These are phyloP conservation scores for Spinibarbus caldwelli DNA, from an alignment of 2,797 vertebrate genomes.

Conservation along the genomic window DNA sequence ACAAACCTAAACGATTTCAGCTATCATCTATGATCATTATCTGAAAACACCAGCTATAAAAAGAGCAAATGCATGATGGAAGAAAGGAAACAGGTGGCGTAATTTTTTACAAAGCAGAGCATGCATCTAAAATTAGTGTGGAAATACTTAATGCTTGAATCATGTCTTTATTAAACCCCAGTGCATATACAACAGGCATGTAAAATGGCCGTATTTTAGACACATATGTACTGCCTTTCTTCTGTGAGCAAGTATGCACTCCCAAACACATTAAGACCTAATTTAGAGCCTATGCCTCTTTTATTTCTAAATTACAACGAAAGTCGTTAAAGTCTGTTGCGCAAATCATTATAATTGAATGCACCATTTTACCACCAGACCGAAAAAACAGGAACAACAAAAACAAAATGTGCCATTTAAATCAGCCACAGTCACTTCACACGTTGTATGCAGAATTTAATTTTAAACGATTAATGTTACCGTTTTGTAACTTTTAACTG, in stretches of 20 bases:
- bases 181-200: background rate
- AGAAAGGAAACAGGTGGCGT: conserved; percentile 20
- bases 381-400: conserved; percentile 19
- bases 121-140: background rate
- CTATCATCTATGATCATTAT: conserved; percentile 10
- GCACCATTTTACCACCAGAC: conserved; percentile 36
- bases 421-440: conserved; percentile 4
- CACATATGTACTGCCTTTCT: background rate
- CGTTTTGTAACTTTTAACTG: conserved; percentile 5
- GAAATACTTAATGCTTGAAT: conserved; percentile 21
- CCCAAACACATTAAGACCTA: conserved; percentile 39
- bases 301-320: conserved; percentile 47
- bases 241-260: conserved; percentile 16
- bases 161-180: background rate
- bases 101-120: background rate
- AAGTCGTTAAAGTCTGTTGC: conserved; percentile 38
- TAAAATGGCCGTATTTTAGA: background rate
- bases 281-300: conserved; percentile 29
- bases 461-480: conserved; percentile 14
- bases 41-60: background rate
- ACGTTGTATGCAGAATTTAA: conserved; percentile 24
- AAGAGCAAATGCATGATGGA: background rate
- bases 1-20: background rate
- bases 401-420: conserved; percentile 32
- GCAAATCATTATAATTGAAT: conserved; percentile 41